Base-by-base conservation (phyloP, 2,888 invertebrate genomes). In the Synergus gifuensis region DNA sequence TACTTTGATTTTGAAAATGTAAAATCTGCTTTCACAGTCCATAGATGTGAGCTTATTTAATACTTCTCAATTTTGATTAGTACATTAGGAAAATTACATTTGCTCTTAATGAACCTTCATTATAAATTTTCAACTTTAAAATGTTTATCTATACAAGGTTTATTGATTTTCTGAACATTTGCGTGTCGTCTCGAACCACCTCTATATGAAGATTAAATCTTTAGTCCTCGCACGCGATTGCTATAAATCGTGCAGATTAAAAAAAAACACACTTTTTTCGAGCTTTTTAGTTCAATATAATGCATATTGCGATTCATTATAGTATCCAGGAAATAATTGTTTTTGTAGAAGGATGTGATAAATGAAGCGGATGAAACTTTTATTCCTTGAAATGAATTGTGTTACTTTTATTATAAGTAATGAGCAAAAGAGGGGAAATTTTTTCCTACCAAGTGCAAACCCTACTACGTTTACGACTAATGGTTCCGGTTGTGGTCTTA, bases 171-270 rank as follows among this genome's bases (percentile, higher is more conserved):
- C 16, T 9, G 28, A 28, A 28, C 28, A 28, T 28, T 28, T 67
- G 44, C 67, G 67, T 67, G 67, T 67, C 44, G 22, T 67, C 67
- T 66, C 44, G n/a, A n/a, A 42, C 44, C 44, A 22, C 67, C 44
- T 67, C 22, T 44, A 67, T 44, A 67, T 44, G 44, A 44, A 28
- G 67, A 22, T 67, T 67, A 44, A 18, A 67, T 67, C 67, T 67
- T 42, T 67, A 14, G 22, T 49, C 16, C 8, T 28, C 16, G 22
- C 69, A 69, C 69, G 69, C 69, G 46, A 69, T 69, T 69, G 28
- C 69, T 49, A 69, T 49, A 69, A 69, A 49, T 22, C 16, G 49
- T 67, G 44, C 22, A 18, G 11, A 46, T 40, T 42, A 36, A 40
- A 46, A 46, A 28, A 28, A 28, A 28, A 28, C 49, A 16, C 49